A percentile compares a stretch with the other conserved stretches of the same genome.
Evolutionary conservation across 2,113 vertebrate genomes (phyloP).

Genomic region (Arothron firmamentum): DNA sequence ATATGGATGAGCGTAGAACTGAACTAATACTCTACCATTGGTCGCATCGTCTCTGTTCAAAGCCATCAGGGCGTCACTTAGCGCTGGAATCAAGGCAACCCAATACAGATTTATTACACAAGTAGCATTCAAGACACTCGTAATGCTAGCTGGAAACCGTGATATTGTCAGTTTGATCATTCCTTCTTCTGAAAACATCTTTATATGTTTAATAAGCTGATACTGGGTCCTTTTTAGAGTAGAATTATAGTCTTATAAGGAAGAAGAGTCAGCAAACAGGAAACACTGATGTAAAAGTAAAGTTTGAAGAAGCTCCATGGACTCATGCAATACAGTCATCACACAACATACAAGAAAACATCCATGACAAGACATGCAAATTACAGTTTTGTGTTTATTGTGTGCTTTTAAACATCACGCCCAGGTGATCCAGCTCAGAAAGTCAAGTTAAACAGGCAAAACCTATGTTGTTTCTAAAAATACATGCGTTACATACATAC

Average conservation of each 20-base stretch:
- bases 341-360: slow-evolving; percentile 48
- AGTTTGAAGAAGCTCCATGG: background rate
- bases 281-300: background rate
- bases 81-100: slow-evolving; percentile 75
- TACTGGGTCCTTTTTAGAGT: background rate
- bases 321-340: slow-evolving; percentile 40
- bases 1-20: slow-evolving; percentile 45
- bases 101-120: slow-evolving; percentile 46
- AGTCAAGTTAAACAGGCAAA: too few relatives aligned
- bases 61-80: slow-evolving; percentile 75
- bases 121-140: background rate
- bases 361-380: slow-evolving; percentile 75
- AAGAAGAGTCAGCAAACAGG: background rate
- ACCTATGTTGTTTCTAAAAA: too few relatives aligned
- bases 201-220: background rate
- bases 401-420: slow-evolving; percentile 58
- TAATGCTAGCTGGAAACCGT: background rate
- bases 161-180: slow-evolving; percentile 2
- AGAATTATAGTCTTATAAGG: background rate
- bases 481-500: too few relatives aligned
- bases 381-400: slow-evolving; percentile 70
- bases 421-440: slow-evolving; percentile 4
- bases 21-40: slow-evolving; percentile 76
- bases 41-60: slow-evolving; percentile 76
- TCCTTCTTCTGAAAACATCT: background rate